phyloP scores from a whole-genome alignment of 2,797 vertebrate species.

The Anisognathus igniventris region DNA sequence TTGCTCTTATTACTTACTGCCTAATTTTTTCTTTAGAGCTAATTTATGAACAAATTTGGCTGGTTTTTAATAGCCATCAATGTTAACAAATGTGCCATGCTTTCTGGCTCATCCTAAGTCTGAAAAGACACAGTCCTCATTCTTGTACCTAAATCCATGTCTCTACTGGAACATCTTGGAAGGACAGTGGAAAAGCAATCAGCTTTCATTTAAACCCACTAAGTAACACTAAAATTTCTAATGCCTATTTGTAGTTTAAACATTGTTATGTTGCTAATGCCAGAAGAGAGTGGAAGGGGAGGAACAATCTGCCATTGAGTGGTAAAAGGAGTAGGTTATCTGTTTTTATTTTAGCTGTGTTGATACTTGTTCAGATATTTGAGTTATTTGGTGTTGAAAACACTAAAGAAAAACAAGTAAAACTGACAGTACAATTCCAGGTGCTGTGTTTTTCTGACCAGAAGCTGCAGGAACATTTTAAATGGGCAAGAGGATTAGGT shows the following conservation, averaged over 20 bases:
- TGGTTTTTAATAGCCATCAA: fast-evolving
- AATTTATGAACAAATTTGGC: background rate
- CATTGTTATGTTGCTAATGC: background rate
- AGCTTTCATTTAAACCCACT: background rate
- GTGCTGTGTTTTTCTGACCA: background rate
- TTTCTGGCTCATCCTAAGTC: background rate
- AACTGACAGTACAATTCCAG: background rate
- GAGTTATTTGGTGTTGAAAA: slow-evolving; percentile 18
- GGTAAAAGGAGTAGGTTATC: background rate
- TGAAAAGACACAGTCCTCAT: background rate
- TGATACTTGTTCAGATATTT: background rate
- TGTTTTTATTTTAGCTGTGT: background rate
- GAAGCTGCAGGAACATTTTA: slow-evolving; percentile 21
- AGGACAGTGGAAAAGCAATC: background rate
- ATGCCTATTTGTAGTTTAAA: background rate
- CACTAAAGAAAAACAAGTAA: background rate
- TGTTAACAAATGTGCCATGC: background rate
- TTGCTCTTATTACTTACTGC: background rate
- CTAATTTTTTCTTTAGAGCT: background rate
- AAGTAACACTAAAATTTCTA: background rate
- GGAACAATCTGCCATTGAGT: background rate
- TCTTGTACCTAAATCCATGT: background rate
- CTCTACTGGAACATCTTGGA: background rate
- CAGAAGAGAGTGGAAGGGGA: background rate
- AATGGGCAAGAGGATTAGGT: slow-evolving; percentile 39